These are phyloP conservation scores for Lepus europaeus DNA, from an alignment of 2,113 vertebrate species.

Conservation along the genomic window DNA sequence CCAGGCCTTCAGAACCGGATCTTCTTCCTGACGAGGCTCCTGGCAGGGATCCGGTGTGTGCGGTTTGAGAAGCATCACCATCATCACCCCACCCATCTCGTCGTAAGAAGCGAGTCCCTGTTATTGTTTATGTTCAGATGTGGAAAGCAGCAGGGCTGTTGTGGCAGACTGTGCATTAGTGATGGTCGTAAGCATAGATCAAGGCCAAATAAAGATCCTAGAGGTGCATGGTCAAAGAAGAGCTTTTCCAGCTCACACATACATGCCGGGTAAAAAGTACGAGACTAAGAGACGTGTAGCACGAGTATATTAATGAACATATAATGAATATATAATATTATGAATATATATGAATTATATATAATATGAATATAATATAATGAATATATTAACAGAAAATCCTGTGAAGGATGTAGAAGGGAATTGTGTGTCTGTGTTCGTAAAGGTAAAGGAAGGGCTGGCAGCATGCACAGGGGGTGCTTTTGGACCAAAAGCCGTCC, in stretches of 20 bases:
- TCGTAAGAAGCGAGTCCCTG: neutral
- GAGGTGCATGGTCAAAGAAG: neutral
- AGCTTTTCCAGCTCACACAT: conserved; percentile 24
- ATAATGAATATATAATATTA: neutral
- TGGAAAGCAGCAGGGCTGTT: conserved; percentile 13
- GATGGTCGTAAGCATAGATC: neutral
- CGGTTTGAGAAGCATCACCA: neutral
- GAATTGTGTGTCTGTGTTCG: neutral
- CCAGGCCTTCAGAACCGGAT: neutral
- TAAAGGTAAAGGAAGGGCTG: too few relatives aligned
- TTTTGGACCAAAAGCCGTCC: too few relatives aligned
- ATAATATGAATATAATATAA: too few relatives aligned
- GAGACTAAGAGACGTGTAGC: conserved; percentile 7
- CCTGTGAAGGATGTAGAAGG: conserved; percentile 8
- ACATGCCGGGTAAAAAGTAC: conserved; percentile 10
- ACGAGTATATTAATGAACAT: conserved; percentile 42
- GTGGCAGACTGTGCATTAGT: neutral
- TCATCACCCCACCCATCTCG: neutral
- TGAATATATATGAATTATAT: too few relatives aligned
- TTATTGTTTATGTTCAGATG: neutral
- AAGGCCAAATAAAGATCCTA: neutral
- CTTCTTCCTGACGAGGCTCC: neutral
- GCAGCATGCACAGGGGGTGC: too few relatives aligned
- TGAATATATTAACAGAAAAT: conserved; percentile 32
- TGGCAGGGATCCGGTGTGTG: neutral